Evolutionary conservation across 2,888 invertebrate genomes (phyloP), one percentile per base, ranked within the genome.

Genomic region (Lithophane semibrunnea): DNA sequence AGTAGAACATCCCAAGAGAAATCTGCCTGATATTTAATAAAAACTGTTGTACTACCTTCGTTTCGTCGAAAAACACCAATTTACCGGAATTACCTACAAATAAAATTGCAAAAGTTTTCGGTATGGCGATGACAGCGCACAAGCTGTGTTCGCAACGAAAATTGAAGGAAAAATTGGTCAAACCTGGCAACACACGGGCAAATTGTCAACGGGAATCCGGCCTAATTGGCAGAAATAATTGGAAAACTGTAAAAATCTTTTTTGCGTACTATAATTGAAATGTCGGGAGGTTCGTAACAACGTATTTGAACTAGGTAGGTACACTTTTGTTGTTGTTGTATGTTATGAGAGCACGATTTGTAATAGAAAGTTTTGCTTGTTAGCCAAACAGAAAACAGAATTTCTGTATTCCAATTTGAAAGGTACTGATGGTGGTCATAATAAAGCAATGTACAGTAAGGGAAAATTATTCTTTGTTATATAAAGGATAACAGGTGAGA

Each of bases 181-280:
- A 42, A 29, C 8, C 13, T 37, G 60, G 13, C 16, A 24, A 18
- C 52, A 29, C 61, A 44, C 67, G 61, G 70, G 54, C 42, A 52
- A 54, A 70, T 37, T 75, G 82, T 74, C 68, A 77, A 44, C 65
- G 56, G 16, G 49, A 52, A 52, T 61, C 29, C 13, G 9, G 5
- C 13, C 12, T 87, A 77, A 85, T 85, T 85, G 85, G 75, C 73
- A 70, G 12, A 77, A 75, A 63, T 80, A 73, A 80, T 75, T 80
- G 77, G 64, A 18, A 63, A 74, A 75, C 58, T 58, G 67, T 42
- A 58, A 49, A 77, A 70, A 42, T 56, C 1, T 42, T 64, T 58
- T 70, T 64, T 44, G 7, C 9, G 24, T 42, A 12, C 16, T n/a
- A 63, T 58, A 70, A 72, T 76, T 82, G n/a, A 69, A 72, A 72